These are phyloP conservation scores for Oreochromis grahami DNA, from an alignment of 2,797 vertebrate species.

Conservation along the genomic window DNA sequence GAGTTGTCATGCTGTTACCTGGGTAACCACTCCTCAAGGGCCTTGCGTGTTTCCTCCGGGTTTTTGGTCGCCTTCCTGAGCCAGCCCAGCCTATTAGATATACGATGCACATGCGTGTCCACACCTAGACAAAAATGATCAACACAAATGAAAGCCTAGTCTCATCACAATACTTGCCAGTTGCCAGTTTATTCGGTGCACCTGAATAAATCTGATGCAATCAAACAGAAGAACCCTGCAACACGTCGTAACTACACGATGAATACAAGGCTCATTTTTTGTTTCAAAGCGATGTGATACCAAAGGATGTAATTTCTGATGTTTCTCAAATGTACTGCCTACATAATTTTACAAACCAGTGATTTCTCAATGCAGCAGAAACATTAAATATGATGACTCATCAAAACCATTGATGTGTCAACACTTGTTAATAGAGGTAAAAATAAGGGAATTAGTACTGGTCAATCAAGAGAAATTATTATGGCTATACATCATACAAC, in stretches of 20 bases:
- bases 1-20: slow-evolving; percentile 72
- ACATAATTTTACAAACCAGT: not conserved
- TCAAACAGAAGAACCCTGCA: not conserved
- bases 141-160: not conserved
- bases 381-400: not conserved
- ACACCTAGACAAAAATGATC: slow-evolving; percentile 76
- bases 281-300: not conserved
- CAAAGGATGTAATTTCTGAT: not conserved
- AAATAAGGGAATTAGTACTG: not conserved
- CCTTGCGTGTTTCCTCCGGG: slow-evolving; percentile 85
- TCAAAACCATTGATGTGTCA: not conserved
- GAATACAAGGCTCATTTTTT: not conserved
- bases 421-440: not conserved
- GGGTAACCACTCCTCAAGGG: slow-evolving; percentile 92
- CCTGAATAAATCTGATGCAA: not conserved
- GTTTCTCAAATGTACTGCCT: not conserved
- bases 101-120: slow-evolving; percentile 95
- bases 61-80: slow-evolving; percentile 77
- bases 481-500: not conserved
- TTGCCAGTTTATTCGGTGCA: not conserved
- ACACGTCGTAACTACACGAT: fast-evolving
- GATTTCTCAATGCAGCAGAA: not conserved
- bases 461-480: not conserved
- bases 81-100: slow-evolving; percentile 89
- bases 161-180: not conserved